These are phyloP conservation scores for Tenthredo amoena DNA, from an alignment of 2,888 invertebrate species.

Conservation along the genomic window DNA sequence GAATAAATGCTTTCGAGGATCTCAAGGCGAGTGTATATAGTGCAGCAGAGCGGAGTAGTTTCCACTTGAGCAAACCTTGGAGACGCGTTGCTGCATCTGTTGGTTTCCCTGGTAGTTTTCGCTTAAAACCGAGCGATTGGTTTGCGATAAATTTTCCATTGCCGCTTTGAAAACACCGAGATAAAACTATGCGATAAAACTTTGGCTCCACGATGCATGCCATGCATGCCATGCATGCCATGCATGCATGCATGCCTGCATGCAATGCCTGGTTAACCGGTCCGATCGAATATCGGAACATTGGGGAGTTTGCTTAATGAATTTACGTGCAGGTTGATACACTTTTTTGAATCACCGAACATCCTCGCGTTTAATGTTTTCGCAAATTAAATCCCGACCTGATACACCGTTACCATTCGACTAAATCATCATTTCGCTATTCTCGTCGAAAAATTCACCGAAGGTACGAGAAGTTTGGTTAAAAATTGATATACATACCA, in stretches of 20 bases:
- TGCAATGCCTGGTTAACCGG: background rate
- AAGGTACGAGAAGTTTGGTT: background rate
- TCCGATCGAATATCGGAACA: background rate
- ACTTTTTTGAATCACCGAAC: background rate
- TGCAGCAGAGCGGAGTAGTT: background rate
- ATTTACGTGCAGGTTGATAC: background rate
- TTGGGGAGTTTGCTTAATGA: background rate
- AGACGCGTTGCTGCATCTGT: slow-evolving; percentile 1
- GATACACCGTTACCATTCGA: background rate
- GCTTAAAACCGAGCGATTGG: background rate
- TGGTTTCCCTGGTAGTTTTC: slow-evolving; percentile 3
- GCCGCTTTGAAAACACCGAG: background rate
- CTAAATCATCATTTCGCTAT: background rate
- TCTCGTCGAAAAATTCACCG: background rate
- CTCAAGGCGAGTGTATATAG: background rate
- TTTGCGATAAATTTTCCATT: slow-evolving; percentile 28
- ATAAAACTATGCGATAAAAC: slow-evolving; percentile 38
- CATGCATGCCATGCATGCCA: background rate
- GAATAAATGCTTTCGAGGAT: slow-evolving; percentile 21
- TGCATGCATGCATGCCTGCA: background rate
- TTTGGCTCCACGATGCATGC: background rate
- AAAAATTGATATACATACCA: background rate
- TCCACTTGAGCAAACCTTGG: slow-evolving; percentile 8
- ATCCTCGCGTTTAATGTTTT: background rate
- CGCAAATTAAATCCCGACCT: background rate